Evolutionary conservation across 2,888 invertebrate species (phyloP).

Genomic region (Spialia ferax): DNA sequence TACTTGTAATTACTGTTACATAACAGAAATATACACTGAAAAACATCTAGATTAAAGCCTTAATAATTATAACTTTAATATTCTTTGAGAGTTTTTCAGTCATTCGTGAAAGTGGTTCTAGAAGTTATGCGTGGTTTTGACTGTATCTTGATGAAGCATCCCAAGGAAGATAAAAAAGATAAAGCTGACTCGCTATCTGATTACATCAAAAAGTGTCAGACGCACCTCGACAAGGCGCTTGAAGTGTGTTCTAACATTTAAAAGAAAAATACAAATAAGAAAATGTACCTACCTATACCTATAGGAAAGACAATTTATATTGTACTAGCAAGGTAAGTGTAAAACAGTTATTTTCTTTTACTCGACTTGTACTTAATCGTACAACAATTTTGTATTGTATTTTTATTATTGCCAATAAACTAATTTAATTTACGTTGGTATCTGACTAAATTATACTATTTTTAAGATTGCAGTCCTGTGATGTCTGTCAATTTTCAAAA

Average conservation of each 20-base stretch:
- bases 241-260: not conserved
- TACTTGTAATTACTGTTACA: not conserved
- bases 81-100: not conserved
- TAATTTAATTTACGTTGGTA: no score
- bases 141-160: conserved; percentile 73
- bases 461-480: no score
- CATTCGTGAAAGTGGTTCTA: conserved; percentile 41
- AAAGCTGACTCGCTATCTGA: conserved; percentile 16
- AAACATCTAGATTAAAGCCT: not conserved
- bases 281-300: no score
- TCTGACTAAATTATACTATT: no score
- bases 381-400: no score
- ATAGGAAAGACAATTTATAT: no score
- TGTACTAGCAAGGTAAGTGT: no score
- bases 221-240: conserved; percentile 9
- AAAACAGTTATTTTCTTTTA: no score
- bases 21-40: not conserved
- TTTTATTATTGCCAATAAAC: no score
- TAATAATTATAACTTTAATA: not conserved
- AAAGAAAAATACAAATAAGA: not conserved
- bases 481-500: not conserved
- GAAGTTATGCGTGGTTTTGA: conserved; percentile 66
- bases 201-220: conserved; percentile 27
- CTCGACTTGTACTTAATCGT: no score
- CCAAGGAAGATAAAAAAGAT: conserved; percentile 57